Evolutionary conservation across 2,888 invertebrate genomes (phyloP), one percentile per base, ranked within the genome.

Genomic region (Stramonita haemastoma): DNA sequence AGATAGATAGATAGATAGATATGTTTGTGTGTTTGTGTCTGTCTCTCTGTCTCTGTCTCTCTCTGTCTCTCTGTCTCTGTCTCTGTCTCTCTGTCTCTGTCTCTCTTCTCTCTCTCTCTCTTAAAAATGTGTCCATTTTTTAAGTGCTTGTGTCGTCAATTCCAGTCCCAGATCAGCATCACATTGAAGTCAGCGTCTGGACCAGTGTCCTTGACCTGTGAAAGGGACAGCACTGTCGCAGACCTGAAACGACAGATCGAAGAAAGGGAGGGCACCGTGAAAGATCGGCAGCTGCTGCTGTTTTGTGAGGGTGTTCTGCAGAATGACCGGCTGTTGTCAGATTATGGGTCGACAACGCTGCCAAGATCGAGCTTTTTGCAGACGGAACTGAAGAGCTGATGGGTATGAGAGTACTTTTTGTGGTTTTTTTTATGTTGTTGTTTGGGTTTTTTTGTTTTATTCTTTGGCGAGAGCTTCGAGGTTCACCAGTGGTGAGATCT

Each of bases 211-310:
- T 56, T 91, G n/a, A 56, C 79, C 15, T 34, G 83, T 34, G 60
- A 70, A 29, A 32, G 32, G 29, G 57, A 34, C 4, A 22, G 32
- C 29, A 92, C 91, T 87, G 85, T 92, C 19, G 70, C n/a, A 13
- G 88, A 91, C 0, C 84, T 92, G 77, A 92, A 92, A 90, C 87
- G 86, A 56, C 36, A 79, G 22, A 83, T 89, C 19, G 19, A 70
- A 19, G 73, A 88, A 34, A 77, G 26, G 81, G 89, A 90, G 19
- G 91, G 90, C 11, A 87, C 17, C 4, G 84, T 60, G n/a, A 0
- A 19, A 0, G 86, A 89, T 32, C 57, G 46, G 32, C 90, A 83
- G 86, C 46, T 34, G 13, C 70, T 91, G 32, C 19, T 91, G 8
- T 90, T 85, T 60, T 57, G 79, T 8, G 89, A 88, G 0, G 22